Conservation (phyloP, 2,888 invertebrate genomes). For the Buathra laborator region DNA sequence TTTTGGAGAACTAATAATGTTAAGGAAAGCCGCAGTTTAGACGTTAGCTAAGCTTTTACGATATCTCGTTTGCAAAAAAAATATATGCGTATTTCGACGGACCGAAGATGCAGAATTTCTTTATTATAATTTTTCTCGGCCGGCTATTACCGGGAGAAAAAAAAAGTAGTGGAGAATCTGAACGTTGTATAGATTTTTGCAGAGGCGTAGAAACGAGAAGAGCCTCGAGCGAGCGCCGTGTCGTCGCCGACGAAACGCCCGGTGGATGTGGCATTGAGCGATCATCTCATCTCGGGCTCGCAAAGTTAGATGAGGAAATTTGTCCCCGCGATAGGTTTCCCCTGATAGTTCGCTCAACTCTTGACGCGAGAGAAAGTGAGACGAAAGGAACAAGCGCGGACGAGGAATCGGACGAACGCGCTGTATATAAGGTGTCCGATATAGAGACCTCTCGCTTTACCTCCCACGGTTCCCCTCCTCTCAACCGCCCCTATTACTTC, state of each 20-base stretch:
- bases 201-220: slow-evolving; percentile 33
- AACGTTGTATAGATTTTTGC: slow-evolving; percentile 1
- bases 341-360: slow-evolving; percentile 83
- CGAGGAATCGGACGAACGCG: slow-evolving; percentile 54
- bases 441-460: slow-evolving; percentile 33
- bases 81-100: not conserved
- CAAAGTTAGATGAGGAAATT: slow-evolving; percentile 85
- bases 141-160: not conserved
- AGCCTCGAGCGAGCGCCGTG: slow-evolving; percentile 22
- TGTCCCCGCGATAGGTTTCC: slow-evolving; percentile 83
- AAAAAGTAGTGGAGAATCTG: slow-evolving; percentile 5
- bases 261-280: slow-evolving; percentile 82
- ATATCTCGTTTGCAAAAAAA: not conserved
- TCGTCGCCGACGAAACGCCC: slow-evolving; percentile 36
- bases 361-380: slow-evolving; percentile 49
- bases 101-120: not conserved
- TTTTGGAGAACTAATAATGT: slow-evolving; percentile 9
- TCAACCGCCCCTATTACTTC: not conserved
- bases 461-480: slow-evolving; percentile 9
- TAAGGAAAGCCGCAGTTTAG: not conserved
- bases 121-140: not conserved
- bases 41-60: not conserved
- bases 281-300: slow-evolving; percentile 83
- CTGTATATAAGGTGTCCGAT: slow-evolving; percentile 56
- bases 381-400: slow-evolving; percentile 30